phyloP scores from a whole-genome alignment of 53 echinoderm and acorn worm species.

The Hippasteria phrygiana region DNA sequence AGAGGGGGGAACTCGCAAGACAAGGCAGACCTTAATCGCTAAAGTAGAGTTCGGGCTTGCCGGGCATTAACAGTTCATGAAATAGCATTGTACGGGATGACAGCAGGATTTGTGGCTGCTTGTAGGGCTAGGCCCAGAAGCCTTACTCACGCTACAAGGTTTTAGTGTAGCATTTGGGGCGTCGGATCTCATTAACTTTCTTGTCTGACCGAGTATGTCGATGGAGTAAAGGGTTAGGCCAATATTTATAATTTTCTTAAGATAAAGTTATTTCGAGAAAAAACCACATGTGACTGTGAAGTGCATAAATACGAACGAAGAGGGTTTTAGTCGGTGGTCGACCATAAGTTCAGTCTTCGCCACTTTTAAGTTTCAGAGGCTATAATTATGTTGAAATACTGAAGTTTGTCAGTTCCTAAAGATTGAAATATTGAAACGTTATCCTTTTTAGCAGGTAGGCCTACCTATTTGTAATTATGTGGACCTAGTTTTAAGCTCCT shows the following conservation, averaged over 20 bases:
- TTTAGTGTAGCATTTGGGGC: neutral
- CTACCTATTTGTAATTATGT: no score
- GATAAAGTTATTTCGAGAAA: no score
- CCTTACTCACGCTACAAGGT: neutral
- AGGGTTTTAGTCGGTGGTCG: no score
- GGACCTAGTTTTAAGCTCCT: neutral
- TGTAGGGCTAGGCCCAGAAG: neutral
- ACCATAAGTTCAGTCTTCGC: no score
- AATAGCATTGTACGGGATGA: neutral
- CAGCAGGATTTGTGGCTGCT: neutral
- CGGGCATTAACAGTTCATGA: neutral
- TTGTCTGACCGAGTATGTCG: neutral
- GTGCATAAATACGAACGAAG: no score
- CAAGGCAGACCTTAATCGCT: conserved; percentile 28
- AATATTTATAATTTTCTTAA: no score
- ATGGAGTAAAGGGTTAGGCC: neutral
- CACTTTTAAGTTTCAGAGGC: no score
- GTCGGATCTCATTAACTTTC: neutral
- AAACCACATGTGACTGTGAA: no score
- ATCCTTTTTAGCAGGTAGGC: no score
- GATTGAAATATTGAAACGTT: no score
- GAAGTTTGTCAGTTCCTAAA: no score
- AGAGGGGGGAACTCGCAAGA: neutral
- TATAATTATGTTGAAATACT: no score
- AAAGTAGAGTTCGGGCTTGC: neutral